These are phyloP conservation scores for Spinus olivaceus DNA, from an alignment of 2,797 vertebrate species.

Conservation along the genomic window DNA sequence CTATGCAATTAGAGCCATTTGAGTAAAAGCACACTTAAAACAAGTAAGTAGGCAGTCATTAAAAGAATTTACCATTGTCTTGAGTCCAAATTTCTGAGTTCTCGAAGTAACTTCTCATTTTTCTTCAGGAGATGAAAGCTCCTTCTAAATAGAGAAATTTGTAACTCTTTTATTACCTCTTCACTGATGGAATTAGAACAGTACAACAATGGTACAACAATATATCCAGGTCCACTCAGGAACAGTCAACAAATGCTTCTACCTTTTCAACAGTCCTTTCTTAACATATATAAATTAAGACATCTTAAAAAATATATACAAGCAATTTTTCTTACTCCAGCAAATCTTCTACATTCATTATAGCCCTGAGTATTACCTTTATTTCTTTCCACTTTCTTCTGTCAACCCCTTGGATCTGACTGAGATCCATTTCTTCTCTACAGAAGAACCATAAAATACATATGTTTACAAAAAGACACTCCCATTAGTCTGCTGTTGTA, in stretches of 20 bases:
- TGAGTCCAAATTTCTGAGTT: constrained; percentile 97
- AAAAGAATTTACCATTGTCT: constrained; percentile 88
- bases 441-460: not conserved
- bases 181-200: constrained; percentile 39
- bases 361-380: not conserved
- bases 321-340: not conserved
- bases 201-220: not conserved
- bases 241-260: constrained; percentile 7
- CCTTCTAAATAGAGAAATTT: constrained; percentile 81
- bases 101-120: constrained; percentile 96
- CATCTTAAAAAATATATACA: not conserved
- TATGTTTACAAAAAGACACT: not conserved
- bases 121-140: constrained; percentile 98
- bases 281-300: constrained; percentile 47
- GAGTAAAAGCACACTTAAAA: not conserved
- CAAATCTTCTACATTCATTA: not conserved
- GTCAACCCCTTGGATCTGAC: not conserved
- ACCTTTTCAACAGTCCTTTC: constrained; percentile 38
- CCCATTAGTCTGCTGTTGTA: not conserved
- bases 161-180: constrained; percentile 60
- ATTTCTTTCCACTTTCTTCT: not conserved
- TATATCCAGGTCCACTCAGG: constrained; percentile 37
- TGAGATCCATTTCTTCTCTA: not conserved
- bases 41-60: not conserved
- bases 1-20: not conserved